Base-by-base conservation (phyloP, 2,888 invertebrate genomes). In the Lochmaea crataegi region DNA sequence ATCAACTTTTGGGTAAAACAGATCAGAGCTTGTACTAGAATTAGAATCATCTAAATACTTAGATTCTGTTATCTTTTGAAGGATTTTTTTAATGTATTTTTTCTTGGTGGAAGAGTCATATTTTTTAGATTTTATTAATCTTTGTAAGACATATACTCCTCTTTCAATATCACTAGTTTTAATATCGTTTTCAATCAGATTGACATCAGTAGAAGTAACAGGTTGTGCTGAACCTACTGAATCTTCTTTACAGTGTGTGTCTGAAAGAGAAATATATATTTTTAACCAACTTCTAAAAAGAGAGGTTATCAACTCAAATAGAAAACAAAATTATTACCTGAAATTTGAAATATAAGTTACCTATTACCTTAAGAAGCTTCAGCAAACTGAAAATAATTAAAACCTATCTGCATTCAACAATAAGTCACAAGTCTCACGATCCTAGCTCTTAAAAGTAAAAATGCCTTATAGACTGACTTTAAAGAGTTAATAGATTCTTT, bases 11-110 rank as follows among this genome's bases (percentile, higher is more conserved):
- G 89, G 84, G 5, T 86, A 87, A 76, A 89, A 89, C 6, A 89
- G 81, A 81, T 89, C 89, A 61, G 89, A 89, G 60, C 87, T 88
- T 4, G 86, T 85, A 75, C 85, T 88, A 53, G 88, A 88, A 76
- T 92, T 88, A 53, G 88, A 88, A 76, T 92, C 92, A 81, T 90
- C 91, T 61, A 88, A 88, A 81, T 91, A 92, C 77, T 89, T 90
- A 0, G 89, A 88, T 61, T 89, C 89, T 0, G 91, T 84, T 14
- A 93, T 86, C 82, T 90, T 89, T 75, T 90, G 88, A 0, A 93
- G 90, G 67, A 93, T 89, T 82, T 91, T 90, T 80, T 91, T 91
- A 16, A 93, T 89, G 61, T 93, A 88, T 79, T 89, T 88, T 77
- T 91, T 91, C 84, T 92, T 92, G 5, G 90, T 87, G 48, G 88